Conservation (phyloP, 2,888 invertebrate genomes). For the Pristionchus japonicus region DNA sequence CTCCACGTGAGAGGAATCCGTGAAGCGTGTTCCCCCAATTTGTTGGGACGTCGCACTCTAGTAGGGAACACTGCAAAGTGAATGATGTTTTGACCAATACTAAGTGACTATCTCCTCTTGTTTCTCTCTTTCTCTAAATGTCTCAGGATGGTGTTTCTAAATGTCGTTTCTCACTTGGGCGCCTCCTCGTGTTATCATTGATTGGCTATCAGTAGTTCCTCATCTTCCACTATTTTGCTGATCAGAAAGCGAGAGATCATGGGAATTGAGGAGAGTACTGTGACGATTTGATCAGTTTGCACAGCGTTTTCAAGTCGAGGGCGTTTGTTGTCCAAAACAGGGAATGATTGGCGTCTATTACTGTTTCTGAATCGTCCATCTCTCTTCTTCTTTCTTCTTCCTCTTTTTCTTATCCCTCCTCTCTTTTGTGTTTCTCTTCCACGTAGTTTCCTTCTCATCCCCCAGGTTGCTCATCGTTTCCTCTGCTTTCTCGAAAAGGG, state of each 20-base stretch:
- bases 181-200: neutral
- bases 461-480: neutral
- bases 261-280: neutral
- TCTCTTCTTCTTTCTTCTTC: neutral
- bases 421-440: neutral
- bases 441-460: neutral
- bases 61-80: neutral
- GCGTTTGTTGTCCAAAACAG: neutral
- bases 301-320: neutral
- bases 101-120: neutral
- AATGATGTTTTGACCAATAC: neutral
- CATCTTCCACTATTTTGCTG: neutral
- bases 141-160: neutral
- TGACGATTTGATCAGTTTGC: neutral
- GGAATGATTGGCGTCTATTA: neutral
- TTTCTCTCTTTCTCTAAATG: neutral
- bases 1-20: neutral
- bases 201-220: neutral
- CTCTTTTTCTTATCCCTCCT: neutral
- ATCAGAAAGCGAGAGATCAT: neutral
- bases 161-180: neutral
- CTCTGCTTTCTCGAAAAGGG: neutral
- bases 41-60: neutral
- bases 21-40: neutral
- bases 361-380: slow-evolving; percentile 2